These are phyloP conservation scores for Telenomus remus DNA, from an alignment of 1,140 invertebrate species.

Conservation along the genomic window DNA sequence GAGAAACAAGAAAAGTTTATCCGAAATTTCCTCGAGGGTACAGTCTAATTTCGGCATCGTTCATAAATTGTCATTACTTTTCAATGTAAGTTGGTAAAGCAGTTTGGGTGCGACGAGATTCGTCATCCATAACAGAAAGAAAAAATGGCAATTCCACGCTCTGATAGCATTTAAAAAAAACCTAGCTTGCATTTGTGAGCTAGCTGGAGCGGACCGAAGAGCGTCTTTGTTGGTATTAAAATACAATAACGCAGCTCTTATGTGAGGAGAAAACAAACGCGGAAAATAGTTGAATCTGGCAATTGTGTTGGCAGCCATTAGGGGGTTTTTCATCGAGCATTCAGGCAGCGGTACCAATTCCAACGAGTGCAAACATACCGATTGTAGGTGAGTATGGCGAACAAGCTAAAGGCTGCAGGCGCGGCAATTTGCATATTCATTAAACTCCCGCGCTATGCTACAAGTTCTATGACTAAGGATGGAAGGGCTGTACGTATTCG, in stretches of 20 bases:
- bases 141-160: slow-evolving; percentile 5
- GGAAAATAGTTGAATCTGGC: slow-evolving; percentile 21
- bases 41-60: slow-evolving; percentile 12
- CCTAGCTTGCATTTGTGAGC: neutral
- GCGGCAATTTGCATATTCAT: slow-evolving; percentile 72
- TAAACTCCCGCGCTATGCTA: slow-evolving; percentile 62
- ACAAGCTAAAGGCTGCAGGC: slow-evolving; percentile 43
- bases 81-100: slow-evolving; percentile 12
- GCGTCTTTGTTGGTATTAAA: slow-evolving; percentile 26
- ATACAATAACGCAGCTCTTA: slow-evolving; percentile 18
- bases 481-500: slow-evolving; percentile 31
- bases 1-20: neutral
- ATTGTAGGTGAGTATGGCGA: slow-evolving; percentile 61
- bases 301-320: slow-evolving; percentile 16
- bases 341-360: slow-evolving; percentile 45
- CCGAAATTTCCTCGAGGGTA: neutral
- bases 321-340: slow-evolving; percentile 5
- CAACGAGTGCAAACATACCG: slow-evolving; percentile 41
- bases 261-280: slow-evolving; percentile 16
- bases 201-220: neutral
- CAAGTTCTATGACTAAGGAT: slow-evolving; percentile 27
- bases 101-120: slow-evolving; percentile 13
- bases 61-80: slow-evolving; percentile 21
- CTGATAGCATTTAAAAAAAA: slow-evolving; percentile 21
- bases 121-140: slow-evolving; percentile 22